Conservation (phyloP, 1,140 invertebrate genomes). For the Bombus breviceps region DNA sequence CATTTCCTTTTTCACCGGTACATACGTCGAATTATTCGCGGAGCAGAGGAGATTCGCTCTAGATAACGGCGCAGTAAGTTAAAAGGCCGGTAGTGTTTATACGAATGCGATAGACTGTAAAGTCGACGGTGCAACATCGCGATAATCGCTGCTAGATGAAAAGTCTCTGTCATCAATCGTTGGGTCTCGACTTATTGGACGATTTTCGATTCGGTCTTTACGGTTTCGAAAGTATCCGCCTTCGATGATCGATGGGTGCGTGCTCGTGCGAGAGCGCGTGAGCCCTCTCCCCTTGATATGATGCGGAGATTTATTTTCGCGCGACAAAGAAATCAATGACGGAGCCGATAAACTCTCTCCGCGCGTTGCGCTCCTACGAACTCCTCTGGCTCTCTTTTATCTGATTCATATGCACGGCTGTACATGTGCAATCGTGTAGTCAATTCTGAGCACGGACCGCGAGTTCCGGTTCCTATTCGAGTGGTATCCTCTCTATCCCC, state of each 20-base stretch:
- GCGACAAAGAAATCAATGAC: constrained; percentile 65
- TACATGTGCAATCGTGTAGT: constrained; percentile 71
- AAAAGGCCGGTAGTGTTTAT: not conserved
- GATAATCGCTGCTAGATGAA: not conserved
- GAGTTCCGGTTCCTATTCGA: constrained; percentile 79
- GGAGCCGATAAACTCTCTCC: constrained; percentile 54
- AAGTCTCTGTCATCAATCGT: constrained; percentile 15
- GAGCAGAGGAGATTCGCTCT: not conserved
- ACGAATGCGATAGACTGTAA: not conserved
- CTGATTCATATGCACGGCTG: constrained; percentile 73
- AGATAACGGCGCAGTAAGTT: not conserved
- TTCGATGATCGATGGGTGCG: not conserved
- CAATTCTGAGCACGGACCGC: constrained; percentile 76
- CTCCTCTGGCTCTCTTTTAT: constrained; percentile 42
- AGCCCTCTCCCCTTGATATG: not conserved
- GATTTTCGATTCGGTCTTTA: constrained; percentile 41
- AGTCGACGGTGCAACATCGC: not conserved
- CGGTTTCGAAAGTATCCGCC: constrained; percentile 41
- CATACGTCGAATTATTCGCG: constrained; percentile 2
- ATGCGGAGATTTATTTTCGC: constrained; percentile 58
- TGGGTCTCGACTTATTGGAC: not conserved
- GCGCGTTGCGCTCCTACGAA: constrained; percentile 21
- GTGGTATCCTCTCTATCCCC: constrained; percentile 54
- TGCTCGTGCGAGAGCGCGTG: too few relatives aligned
- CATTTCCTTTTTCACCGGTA: not conserved